Evolutionary conservation across 2,888 invertebrate species (phyloP), one percentile per base, ranked within the genome.

Genomic region (Subacronicta megacephala): DNA sequence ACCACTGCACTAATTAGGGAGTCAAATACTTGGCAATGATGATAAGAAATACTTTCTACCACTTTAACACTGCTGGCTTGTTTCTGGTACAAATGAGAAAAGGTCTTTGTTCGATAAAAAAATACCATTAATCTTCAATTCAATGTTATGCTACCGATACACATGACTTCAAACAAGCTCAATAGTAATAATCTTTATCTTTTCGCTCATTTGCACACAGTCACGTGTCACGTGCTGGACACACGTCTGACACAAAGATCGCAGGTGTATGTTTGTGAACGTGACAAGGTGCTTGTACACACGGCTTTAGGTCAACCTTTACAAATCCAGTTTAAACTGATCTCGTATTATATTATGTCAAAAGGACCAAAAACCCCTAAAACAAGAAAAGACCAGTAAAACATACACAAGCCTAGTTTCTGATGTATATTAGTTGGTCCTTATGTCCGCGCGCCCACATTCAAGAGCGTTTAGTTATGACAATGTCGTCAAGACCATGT

Each of bases 401-500:
- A 5, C 3, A 12, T 12, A 35, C 10, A 15, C 1, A 2, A 17
- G 26, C 9, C 45, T n/a, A 37, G 37, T 49, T 53, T 16, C 33
- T 18, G 31, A 13, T 29, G 35, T 36, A 9, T 16, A 40, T 47
- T 17, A 52, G 42, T 51, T 37, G 37, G 46, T 55, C 44, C 44
- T 44, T 37, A 46, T 29, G 47, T 62, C 31, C 29, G 56, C 20
- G 15, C 65, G 56, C 74, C 74, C 71, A 72, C 72, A 47, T 36
- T 38, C 47, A 49, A 52, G 20, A 54, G 17, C 71, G 50, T 68
- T 62, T 45, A 43, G 26, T 49, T 47, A 13, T 47, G 49, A 61
- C 66, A 66, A 74, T 63, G 75, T 62, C 49, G 71, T 57, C 41
- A 47, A 49, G 33, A 12, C 74, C 70, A 42, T 59, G 54, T 74